These are phyloP conservation scores for Coptotermes formosanus DNA, from an alignment of 1,140 invertebrate genomes.

Conservation along the genomic window DNA sequence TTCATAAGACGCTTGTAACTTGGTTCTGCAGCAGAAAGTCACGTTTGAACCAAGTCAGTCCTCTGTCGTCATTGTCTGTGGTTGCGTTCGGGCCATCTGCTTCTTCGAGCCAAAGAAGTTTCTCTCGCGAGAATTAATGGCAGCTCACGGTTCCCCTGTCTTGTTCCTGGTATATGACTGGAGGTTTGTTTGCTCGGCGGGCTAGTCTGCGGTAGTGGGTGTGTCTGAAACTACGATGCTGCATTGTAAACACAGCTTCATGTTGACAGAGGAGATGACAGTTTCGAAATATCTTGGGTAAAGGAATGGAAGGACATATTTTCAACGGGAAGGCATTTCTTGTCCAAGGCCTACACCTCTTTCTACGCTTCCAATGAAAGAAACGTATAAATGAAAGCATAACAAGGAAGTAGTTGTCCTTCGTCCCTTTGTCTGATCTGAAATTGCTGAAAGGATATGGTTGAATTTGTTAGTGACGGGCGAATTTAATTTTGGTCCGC, in stretches of 20 bases:
- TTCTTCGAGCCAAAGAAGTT: neutral
- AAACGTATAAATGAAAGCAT: no score
- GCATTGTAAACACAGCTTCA: neutral
- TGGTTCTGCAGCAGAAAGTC: neutral
- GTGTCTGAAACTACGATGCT: neutral
- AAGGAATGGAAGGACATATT: neutral
- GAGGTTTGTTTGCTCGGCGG: neutral
- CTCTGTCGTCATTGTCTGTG: neutral
- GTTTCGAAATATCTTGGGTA: neutral
- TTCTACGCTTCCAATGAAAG: no score
- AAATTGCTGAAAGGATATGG: no score
- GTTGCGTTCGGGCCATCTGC: neutral
- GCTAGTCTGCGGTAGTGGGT: neutral
- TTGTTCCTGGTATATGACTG: slow-evolving; percentile 1
- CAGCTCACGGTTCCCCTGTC: neutral
- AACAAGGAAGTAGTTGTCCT: no score
- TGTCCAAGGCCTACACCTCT: no score
- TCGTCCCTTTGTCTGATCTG: no score
- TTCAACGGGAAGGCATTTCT: no score
- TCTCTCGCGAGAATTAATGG: neutral
- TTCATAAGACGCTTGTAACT: neutral
- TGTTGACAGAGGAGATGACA: neutral
- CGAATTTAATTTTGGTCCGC: no score
- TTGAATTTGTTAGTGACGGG: no score
- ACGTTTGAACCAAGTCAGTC: neutral